Percentiles rank a stretch among this genome's conserved stretches.
Conservation (phyloP, 2,797 vertebrate species). For the Silurus aristotelis region DNA sequence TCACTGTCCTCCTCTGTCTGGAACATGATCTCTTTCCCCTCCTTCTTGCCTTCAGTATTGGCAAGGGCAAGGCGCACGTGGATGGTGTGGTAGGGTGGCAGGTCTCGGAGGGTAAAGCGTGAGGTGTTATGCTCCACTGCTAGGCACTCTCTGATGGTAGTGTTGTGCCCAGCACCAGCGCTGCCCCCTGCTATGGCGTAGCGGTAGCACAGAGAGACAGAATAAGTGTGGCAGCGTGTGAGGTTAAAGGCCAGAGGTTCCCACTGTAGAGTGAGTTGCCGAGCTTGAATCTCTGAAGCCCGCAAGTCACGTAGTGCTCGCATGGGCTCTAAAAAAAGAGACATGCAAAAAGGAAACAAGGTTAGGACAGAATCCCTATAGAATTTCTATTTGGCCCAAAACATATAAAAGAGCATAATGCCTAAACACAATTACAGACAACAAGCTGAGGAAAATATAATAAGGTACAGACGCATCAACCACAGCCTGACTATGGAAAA, state of each 20-base stretch:
- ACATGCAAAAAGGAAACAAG: neutral
- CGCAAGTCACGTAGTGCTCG: constrained; percentile 87
- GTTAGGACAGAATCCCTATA: neutral
- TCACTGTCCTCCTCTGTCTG: constrained; percentile 96
- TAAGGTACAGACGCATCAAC: too few relatives aligned
- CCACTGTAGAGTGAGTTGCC: constrained; percentile 91
- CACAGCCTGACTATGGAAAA: too few relatives aligned
- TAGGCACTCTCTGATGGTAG: constrained; percentile 89
- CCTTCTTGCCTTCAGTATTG: constrained; percentile 93
- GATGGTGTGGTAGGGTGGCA: constrained; percentile 86
- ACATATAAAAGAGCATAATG: too few relatives aligned
- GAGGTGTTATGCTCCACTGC: constrained; percentile 82
- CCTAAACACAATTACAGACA: too few relatives aligned
- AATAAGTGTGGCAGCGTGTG: constrained; percentile 92
- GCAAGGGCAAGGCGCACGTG: constrained; percentile 84
- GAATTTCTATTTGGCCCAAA: neutral
- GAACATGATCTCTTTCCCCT: constrained; percentile 89
- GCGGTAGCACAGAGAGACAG: constrained; percentile 75
- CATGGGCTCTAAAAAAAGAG: constrained; percentile 84
- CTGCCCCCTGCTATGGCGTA: constrained; percentile 47
- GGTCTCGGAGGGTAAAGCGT: constrained; percentile 84
- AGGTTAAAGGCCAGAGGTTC: constrained; percentile 93
- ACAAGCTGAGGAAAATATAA: too few relatives aligned
- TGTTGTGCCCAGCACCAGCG: constrained; percentile 75
- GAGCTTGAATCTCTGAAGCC: constrained; percentile 88